These are phyloP conservation scores for Pseudococcus longispinus DNA, from an alignment of 2,888 invertebrate species.

Conservation along the genomic window DNA sequence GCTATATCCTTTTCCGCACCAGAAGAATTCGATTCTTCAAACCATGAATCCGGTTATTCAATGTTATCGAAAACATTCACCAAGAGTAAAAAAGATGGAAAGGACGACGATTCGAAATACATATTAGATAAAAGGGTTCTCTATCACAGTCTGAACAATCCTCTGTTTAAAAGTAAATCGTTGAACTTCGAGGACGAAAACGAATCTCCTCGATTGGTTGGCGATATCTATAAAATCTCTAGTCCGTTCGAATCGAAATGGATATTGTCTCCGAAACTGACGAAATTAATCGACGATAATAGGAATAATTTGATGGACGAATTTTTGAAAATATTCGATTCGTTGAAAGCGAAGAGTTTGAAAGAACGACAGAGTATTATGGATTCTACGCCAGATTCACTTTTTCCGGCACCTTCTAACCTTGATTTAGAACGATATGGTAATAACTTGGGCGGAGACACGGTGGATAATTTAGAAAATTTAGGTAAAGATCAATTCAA, in stretches of 20 bases:
- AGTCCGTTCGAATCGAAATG: slow-evolving; percentile 52
- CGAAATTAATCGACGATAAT: not conserved
- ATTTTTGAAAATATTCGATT: not conserved
- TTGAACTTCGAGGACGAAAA: slow-evolving; percentile 25
- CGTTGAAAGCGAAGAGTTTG: not conserved
- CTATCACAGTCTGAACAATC: slow-evolving; percentile 47
- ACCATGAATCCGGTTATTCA: slow-evolving; percentile 41
- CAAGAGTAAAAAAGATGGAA: not conserved
- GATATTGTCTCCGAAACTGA: slow-evolving; percentile 41
- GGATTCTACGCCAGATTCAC: not conserved
- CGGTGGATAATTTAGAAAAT: not conserved
- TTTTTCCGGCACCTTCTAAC: slow-evolving; percentile 7
- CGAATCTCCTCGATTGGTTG: not conserved
- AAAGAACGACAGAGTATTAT: not conserved
- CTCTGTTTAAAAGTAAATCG: slow-evolving; percentile 46
- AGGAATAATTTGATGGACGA: not conserved
- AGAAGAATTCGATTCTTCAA: slow-evolving; percentile 9
- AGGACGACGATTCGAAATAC: slow-evolving; percentile 4
- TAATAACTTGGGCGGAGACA: not conserved
- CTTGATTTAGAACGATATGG: not conserved
- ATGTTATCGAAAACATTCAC: slow-evolving; percentile 36
- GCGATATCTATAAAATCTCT: slow-evolving; percentile 47
- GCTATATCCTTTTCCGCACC: not conserved
- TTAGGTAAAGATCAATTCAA: slow-evolving; percentile 4
- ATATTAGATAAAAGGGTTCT: slow-evolving; percentile 39